Base-by-base conservation (phyloP, 2,113 vertebrate species). In the Callithrix jacchus region DNA sequence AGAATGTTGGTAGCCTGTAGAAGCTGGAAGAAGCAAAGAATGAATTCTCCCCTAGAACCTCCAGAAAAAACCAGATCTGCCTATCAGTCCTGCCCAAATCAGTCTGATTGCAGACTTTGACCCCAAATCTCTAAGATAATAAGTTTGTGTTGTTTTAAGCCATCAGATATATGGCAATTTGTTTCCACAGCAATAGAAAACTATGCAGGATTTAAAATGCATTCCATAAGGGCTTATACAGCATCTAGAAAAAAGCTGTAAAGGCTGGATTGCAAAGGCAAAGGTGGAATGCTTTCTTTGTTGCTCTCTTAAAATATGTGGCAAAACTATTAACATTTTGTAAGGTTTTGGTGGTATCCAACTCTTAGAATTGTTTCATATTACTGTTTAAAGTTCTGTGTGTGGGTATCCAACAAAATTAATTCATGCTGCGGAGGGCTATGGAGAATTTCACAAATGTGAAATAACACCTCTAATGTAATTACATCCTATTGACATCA, bases 401-500 rank as follows among this genome's bases (percentile, higher is more conserved):
- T 87, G 52, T 87, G 52, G 52, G 52, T 52, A 52, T 52, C 87
- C 70, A 52, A 64, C 58, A 95, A 96, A 97, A 95, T 89, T 95
- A 97, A 95, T 94, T 97, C 91, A 86, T 95, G 37, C 91, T 94
- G 66, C 61, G 87, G 47, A 96, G 25, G 30, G 30, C 68, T 89
- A 20, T 93, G 45, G 87, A 92, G 74, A 91, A 89, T 96, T 97
- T 91, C n/a, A 93, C 27, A 79, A 52, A 52, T 52, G 52, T 52
- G 52, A 52, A 52, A 52, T 96, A 96, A 93, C 42, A 92, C 18
- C 66, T 88, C 35, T 82, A 76, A 95, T 97, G 92, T 97, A 98
- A 98, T 98, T 97, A 95, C 47, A 93, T 92, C 81, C 94, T 93
- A 97, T 90, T 90, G 84, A 42, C 52, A 95, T 96, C 94, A 85